Evolutionary conservation across 2,888 invertebrate species (phyloP), one percentile per base, ranked within the genome.

Genomic region (Rhagonycha fulva): DNA sequence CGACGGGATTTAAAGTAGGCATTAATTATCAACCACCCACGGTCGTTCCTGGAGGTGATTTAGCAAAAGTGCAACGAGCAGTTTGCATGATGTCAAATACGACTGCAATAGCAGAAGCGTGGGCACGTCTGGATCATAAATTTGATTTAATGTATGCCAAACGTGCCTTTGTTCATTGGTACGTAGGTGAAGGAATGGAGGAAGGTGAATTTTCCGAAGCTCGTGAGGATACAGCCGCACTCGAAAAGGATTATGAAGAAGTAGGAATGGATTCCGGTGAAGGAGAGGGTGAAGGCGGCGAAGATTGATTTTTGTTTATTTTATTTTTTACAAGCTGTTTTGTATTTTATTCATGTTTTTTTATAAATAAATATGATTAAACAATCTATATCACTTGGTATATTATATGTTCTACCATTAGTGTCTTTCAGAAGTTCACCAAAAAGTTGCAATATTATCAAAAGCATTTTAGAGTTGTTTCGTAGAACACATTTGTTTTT

Each of bases 31-130:
- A 88, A 75, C 88, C 88, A 9, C 88, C 88, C 7, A 88, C 88
- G 14, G 88, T 88, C n/a, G 88, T 76, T 87, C 4, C 88, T 87
- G 88, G 89, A 26, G 89, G 89, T 19, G 90, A 90, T 88, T 88
- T 96, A 84, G 97, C 97, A 78, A 97, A 96, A 88, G 96, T 97
- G 1, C 96, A 96, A 87, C 92, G 98, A 71, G 97, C 98, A 9
- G 97, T 98, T 10, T 98, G 98, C 91, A 98, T 98, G 98, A 89
- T 98, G 84, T 91, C 91, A 80, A 93, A 93, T 86, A 92, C 92
- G 4, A 93, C 92, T 4, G 92, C 92, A 67, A 92, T 93, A 79
- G 91, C 91, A 11, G 92, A 92, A 83, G 92, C 92, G 5, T 93
- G 92, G 92, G 91, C 91, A 63, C 89, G 92, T 76, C 88, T 93